A percentile compares a stretch with the other conserved stretches of the same genome.
These are phyloP conservation scores for Crocodylus rhombifer DNA, from an alignment of 2,797 vertebrate species.

Conservation along the genomic window DNA sequence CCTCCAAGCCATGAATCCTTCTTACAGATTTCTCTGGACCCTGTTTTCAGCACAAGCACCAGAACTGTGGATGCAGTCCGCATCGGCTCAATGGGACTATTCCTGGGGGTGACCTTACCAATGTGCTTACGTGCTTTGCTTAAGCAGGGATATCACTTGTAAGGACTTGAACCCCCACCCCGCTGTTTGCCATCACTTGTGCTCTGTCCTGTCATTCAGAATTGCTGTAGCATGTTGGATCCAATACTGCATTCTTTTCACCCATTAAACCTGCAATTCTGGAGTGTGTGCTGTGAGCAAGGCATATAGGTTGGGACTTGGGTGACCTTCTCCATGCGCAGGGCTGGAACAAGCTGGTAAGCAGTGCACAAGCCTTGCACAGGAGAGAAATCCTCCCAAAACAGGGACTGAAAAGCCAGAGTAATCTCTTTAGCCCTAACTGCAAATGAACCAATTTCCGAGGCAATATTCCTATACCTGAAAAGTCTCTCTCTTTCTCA, in stretches of 20 bases:
- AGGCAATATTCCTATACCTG: constrained; percentile 48
- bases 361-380: background rate
- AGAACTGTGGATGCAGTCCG: background rate
- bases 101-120: background rate
- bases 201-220: background rate
- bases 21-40: background rate
- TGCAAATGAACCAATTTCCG: constrained; percentile 55
- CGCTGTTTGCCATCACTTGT: background rate
- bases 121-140: too few relatives aligned
- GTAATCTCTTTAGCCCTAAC: constrained; percentile 45
- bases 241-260: background rate
- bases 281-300: background rate
- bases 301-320: fast-evolving
- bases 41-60: background rate
- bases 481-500: constrained; percentile 27
- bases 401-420: constrained; percentile 32
- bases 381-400: background rate
- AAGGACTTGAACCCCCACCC: background rate
- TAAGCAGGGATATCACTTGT: background rate
- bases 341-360: background rate
- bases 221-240: background rate
- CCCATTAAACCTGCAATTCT: background rate
- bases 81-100: background rate
- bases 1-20: background rate
- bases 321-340: background rate